Percentiles rank a stretch among this genome's conserved stretches.
phyloP scores from a whole-genome alignment of 2,113 vertebrate genomes.

The Oreotrochilus melanogaster region DNA sequence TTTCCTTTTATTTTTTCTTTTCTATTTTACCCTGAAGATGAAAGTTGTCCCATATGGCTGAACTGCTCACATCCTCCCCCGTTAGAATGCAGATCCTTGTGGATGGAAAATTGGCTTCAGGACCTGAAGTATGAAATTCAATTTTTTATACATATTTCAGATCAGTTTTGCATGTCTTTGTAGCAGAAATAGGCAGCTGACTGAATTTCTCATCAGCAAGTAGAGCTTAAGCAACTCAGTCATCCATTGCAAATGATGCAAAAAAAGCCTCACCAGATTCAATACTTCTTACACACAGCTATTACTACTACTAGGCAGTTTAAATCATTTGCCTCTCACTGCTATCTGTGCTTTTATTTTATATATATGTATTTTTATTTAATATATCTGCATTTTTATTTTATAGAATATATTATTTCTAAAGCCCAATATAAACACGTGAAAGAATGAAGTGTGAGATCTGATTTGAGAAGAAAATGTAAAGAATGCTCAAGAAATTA shows the following conservation, averaged over 20 bases:
- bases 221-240: background rate
- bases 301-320: background rate
- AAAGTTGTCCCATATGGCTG: conserved; percentile 48
- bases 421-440: background rate
- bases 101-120: conserved; percentile 51
- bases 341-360: background rate
- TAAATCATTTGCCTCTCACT: background rate
- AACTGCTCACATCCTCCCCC: conserved; percentile 31
- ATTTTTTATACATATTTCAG: conserved; percentile 10
- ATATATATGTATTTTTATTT: background rate
- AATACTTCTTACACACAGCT: background rate
- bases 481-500: background rate
- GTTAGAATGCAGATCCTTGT: background rate
- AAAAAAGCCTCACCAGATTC: background rate
- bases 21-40: background rate
- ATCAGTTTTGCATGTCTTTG: conserved; percentile 17
- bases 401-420: background rate
- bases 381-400: too few species aligned
- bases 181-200: conserved; percentile 9
- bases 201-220: conserved; percentile 14
- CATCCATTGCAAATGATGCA: background rate
- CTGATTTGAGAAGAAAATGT: background rate
- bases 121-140: conserved; percentile 15
- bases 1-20: background rate
- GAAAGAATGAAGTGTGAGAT: background rate